Base-by-base conservation (phyloP, 2,113 vertebrate species). In the Parus major region DNA sequence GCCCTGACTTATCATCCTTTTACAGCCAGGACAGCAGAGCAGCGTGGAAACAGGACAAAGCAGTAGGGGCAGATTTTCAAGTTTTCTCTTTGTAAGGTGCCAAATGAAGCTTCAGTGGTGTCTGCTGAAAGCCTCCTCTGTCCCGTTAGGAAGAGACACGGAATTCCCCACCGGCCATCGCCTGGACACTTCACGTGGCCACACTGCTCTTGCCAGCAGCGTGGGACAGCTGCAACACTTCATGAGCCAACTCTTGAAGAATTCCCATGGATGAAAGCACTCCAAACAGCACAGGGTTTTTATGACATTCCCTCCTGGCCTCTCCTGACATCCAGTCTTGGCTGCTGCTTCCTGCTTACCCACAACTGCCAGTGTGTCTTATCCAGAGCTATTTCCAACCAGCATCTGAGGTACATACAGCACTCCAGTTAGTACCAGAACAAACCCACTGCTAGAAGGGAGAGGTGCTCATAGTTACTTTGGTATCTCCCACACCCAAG, bases 271-370 rank as follows among this genome's bases (percentile, higher is more conserved):
- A 90, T 82, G 95, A 91, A 91, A 92, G 56, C 1, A 0, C 68
- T 94, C 82, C 90, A 92, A 86, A 64, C 57, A 86, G 69, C 70
- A 7, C 65, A 55, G 35, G 59, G 59, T 2, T 95, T 93, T 92
- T 91, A 83, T 90, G 93, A 73, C 81, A 88, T 90, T 79, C 92
- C 86, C 55, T 92, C 42, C 68, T 91, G 70, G 90, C 93, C 85
- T 94, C 87, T 80, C 69, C 66, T 94, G 92, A 94, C 92, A 87
- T 69, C 73, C 92, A 79, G 69, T 79, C 84, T 79, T 93, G 87
- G 92, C 90, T 94, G 82, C 87, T 4, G 49, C 78, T 91, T 93
- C 78, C 87, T 85, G 18, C 91, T 81, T 90, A 60, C 11, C 69
- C 80, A 20, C 60, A 88, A 75, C 60, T 92, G 91, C 86, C 73